Base-by-base conservation (phyloP, 2,888 invertebrate species). In the Biston betularia region DNA sequence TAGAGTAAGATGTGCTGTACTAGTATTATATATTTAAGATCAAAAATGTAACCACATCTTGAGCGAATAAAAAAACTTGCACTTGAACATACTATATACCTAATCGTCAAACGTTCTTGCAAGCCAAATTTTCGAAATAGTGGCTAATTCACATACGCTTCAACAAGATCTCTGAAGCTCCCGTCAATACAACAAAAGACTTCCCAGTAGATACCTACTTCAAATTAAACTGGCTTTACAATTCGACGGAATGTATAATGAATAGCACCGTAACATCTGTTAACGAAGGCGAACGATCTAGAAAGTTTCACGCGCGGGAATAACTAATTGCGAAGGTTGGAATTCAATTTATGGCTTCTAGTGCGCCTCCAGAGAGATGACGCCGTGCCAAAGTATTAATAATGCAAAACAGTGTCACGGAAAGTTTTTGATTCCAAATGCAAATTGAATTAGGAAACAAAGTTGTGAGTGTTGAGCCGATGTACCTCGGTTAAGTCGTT, bases 221-320 rank as follows among this genome's bases (percentile, higher is more conserved):
- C 89, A 92, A 92, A 93, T 93, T 93, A 93, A 93, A 93, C 89
- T 91, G 89, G 89, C 90, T 92, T 93, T 87, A 92, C 91, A 92
- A 92, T 93, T 92, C 90, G 91, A 93, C 86, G 90, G 93, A 93
- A 93, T 93, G 92, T 93, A 93, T 93, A 93, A 93, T 93, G 93
- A 93, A 93, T 93, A 91, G 92, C 92, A 88, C 92, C 92, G 93
- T 92, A 93, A 93, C 93, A 93, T 93, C 93, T 93, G 93, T 93
- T 93, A 93, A 93, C 93, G 93, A 93, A 93, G 91, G 93, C 93
- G 89, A 92, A 92, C 92, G 93, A 93, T 93, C 93, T 93, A 89
- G 86, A 93, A 93, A 93, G 93, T 93, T 93, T 93, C 93, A 93
- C 93, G 93, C 93, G 92, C 93, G 92, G 92, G 93, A 93, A 92